phyloP scores from a whole-genome alignment of 2,888 invertebrate species.

The Coelopa pilipes region DNA sequence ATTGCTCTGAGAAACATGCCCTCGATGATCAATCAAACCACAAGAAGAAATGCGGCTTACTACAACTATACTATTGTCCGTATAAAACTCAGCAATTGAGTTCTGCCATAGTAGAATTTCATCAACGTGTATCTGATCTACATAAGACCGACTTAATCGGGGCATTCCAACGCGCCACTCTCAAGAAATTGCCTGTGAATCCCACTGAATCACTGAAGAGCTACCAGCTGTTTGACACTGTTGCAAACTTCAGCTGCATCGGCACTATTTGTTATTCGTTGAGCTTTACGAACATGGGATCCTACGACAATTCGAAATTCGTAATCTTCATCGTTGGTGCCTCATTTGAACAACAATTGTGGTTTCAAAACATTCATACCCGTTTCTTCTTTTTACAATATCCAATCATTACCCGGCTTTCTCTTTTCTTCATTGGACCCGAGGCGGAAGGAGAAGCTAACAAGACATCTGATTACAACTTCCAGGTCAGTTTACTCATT shows the following conservation, averaged over 20 bases:
- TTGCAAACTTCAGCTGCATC: constrained; percentile 57
- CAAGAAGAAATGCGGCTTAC: constrained; percentile 47
- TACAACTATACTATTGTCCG: constrained; percentile 54
- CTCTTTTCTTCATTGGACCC: constrained; percentile 55
- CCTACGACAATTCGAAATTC: constrained; percentile 36
- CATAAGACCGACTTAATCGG: constrained; percentile 46
- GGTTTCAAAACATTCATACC: constrained; percentile 53
- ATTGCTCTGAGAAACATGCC: constrained; percentile 54
- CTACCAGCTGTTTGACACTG: constrained; percentile 52
- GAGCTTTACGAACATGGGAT: constrained; percentile 39
- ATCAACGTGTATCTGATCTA: constrained; percentile 38
- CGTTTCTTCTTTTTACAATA: constrained; percentile 56
- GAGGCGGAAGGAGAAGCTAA: constrained; percentile 33
- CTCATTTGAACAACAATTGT: constrained; percentile 48
- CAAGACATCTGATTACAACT: not conserved
- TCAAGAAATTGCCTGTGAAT: constrained; percentile 40
- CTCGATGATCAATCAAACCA: constrained; percentile 47
- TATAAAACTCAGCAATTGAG: constrained; percentile 45
- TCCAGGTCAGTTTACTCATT: constrained; percentile 39
- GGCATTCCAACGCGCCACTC: constrained; percentile 46
- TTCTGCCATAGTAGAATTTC: constrained; percentile 34
- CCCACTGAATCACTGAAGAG: constrained; percentile 44
- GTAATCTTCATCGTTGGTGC: constrained; percentile 54
- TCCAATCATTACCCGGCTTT: constrained; percentile 47
- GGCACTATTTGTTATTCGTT: constrained; percentile 53